These are phyloP conservation scores for Galerucella calmariensis DNA, from an alignment of 2,888 invertebrate species.

Conservation along the genomic window DNA sequence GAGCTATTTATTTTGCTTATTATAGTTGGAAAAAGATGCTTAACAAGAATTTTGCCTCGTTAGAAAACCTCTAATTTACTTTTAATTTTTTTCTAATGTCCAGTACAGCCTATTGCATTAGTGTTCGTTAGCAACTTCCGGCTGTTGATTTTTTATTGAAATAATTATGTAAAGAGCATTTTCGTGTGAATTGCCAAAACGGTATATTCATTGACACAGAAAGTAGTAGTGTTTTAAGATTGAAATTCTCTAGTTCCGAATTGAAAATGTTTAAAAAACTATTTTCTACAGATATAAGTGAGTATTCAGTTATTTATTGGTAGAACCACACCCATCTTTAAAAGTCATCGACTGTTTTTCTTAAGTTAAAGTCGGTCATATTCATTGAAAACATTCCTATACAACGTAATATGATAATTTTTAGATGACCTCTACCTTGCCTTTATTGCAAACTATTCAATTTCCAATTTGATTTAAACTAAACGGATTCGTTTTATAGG, in stretches of 20 bases:
- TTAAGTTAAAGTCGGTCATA: background rate
- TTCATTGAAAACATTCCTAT: constrained; percentile 1
- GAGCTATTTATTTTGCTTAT: too few species aligned
- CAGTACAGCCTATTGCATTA: background rate
- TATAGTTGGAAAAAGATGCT: background rate
- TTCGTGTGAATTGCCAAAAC: background rate
- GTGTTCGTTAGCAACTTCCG: background rate
- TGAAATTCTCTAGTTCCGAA: background rate
- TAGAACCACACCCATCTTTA: background rate
- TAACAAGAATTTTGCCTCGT: background rate
- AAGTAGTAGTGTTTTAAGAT: background rate
- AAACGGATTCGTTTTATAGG: too few species aligned
- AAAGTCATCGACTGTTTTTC: constrained; percentile 5
- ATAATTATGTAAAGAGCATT: background rate
- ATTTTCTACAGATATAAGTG: background rate
- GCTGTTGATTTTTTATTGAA: background rate
- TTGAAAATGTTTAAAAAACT: background rate
- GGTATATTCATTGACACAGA: background rate
- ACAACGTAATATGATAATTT: background rate
- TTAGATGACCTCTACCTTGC: constrained; percentile 3
- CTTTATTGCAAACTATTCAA: constrained; percentile 1
- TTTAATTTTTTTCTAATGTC: background rate
- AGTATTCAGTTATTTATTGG: background rate
- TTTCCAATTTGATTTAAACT: background rate
- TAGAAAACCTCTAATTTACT: background rate